Evolutionary conservation across 2,888 invertebrate species (phyloP), one percentile per base, ranked within the genome.

Genomic region (Anarsia innoxiella): DNA sequence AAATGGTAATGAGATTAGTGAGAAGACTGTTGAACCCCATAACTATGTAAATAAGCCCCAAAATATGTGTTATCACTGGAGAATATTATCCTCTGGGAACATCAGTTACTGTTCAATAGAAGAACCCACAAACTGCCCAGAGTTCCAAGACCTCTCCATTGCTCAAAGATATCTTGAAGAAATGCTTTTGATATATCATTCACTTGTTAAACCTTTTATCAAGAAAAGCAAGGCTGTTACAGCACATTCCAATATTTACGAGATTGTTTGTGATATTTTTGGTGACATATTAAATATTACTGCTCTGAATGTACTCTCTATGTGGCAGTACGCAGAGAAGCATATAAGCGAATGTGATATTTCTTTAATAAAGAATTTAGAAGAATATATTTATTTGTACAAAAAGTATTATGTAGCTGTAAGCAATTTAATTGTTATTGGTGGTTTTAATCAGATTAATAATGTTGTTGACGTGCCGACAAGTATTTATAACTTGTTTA

Each of bases 131-230:
- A 70, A 71, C 51, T 67, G 74, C 46, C 77, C 77, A 32, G 79
- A 82, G 55, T 82, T 86, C 45, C 84, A 84, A 61, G 83, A 85
- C 63, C 71, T 90, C 33, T 84, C 87, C 46, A 86, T 87, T 58
- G 90, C 91, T 76, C 91, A 92, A 84, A 86, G 88, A 65, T 90
- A 89, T 72, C 72, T 91, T 44, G 92, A 92, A 69, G 89, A 90
- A 65, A 87, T 89, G 86, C 71, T 90, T 41, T 64, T 86, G 37
- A 87, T 90, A 56, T 86, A 90, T 64, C 86, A 86, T 56, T 85
- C 86, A 59, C 70, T 91, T 46, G 82, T 91, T 33, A 89, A 89
- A 62, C 88, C 88, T 43, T 87, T 91, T 61, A 79, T 88, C 41
- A 91, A 89, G 65, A 90, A 89, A 68, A 88, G 87, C 48, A 86